Conservation (phyloP, 2,113 vertebrate species). For the Bothrops jararaca region DNA sequence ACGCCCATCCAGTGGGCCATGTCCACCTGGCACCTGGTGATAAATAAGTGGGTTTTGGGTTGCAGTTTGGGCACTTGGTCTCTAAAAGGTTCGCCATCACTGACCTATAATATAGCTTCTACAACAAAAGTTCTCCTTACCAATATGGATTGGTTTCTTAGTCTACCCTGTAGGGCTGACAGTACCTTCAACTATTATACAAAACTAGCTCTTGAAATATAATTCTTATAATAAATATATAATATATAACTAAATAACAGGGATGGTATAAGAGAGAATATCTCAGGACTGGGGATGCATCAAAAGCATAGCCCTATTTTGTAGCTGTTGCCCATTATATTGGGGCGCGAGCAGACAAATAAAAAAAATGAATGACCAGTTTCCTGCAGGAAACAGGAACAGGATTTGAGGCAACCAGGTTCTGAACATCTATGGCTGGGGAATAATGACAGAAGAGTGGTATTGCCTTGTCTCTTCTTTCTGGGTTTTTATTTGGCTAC, state of each 20-base stretch:
- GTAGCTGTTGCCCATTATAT: background rate
- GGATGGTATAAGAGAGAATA: background rate
- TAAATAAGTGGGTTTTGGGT: no score
- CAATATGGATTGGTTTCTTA: background rate
- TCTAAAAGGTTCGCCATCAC: no score
- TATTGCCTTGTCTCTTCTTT: background rate
- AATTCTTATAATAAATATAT: background rate
- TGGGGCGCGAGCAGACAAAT: background rate
- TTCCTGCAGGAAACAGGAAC: background rate
- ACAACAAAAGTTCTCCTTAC: background rate
- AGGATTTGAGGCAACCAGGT: background rate
- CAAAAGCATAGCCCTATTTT: background rate
- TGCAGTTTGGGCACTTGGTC: no score
- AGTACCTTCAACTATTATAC: background rate
- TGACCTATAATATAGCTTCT: background rate
- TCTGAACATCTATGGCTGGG: background rate
- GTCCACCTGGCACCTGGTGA: no score
- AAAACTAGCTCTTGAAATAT: background rate
- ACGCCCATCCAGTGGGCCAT: no score
- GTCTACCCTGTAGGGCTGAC: background rate
- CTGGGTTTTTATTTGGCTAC: background rate
- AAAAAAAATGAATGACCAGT: background rate
- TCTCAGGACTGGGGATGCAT: background rate
- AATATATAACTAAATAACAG: background rate
- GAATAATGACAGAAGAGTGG: background rate